phyloP scores from a whole-genome alignment of 2,113 vertebrate genomes.

The Burhinus oedicnemus region DNA sequence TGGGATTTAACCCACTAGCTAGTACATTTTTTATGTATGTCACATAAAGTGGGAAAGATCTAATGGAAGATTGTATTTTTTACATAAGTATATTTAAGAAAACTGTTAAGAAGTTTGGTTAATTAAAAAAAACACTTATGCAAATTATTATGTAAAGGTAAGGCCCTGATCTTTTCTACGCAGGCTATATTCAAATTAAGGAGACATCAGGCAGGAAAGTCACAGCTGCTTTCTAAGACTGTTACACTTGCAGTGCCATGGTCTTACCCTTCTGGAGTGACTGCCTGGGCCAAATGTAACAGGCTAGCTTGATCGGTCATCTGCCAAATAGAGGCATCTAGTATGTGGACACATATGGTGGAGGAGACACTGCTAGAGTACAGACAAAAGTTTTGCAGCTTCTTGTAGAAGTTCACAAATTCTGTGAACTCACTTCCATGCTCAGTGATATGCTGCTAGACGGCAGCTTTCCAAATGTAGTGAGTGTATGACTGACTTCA shows the following conservation, averaged over 20 bases:
- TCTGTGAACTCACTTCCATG: background rate
- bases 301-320: background rate
- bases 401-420: background rate
- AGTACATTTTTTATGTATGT: background rate
- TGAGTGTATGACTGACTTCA: background rate
- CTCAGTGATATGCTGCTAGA: background rate
- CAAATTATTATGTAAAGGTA: background rate
- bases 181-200: background rate
- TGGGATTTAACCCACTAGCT: background rate
- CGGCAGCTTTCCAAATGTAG: background rate
- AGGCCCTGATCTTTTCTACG: background rate
- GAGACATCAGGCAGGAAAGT: background rate
- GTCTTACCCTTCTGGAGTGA: background rate
- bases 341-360: background rate
- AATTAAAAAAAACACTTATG: background rate
- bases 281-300: background rate
- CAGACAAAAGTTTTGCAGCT: background rate
- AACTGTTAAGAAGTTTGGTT: background rate
- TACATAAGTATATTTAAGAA: background rate
- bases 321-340: background rate
- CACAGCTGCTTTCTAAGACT: background rate
- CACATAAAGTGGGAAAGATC: background rate
- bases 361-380: background rate
- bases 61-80: background rate
- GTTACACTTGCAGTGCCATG: background rate